These are phyloP conservation scores for Drosophila quadrilineata DNA, from an alignment of 1,140 invertebrate species.

Conservation along the genomic window DNA sequence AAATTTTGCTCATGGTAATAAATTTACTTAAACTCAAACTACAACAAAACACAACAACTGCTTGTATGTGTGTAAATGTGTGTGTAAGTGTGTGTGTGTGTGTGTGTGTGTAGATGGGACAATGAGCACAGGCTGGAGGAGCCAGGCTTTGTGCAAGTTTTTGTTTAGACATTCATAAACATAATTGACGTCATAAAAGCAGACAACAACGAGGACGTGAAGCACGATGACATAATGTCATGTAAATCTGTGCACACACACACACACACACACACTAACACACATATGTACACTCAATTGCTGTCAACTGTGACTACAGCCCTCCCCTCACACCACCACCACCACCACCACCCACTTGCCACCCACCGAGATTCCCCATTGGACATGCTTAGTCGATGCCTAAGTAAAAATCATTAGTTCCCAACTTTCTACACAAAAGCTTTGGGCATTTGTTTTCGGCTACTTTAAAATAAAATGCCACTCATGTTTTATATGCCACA, in stretches of 20 bases:
- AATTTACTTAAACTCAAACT: constrained; percentile 77
- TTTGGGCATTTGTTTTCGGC: constrained; percentile 69
- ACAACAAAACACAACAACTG: constrained; percentile 6
- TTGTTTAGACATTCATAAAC: constrained; percentile 79
- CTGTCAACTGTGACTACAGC: constrained; percentile 4
- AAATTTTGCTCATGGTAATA: constrained; percentile 78
- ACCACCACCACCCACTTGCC: background rate
- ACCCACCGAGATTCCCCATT: background rate
- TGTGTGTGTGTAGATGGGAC: constrained; percentile 25
- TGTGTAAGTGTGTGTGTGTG: background rate
- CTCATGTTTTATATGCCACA: constrained; percentile 64
- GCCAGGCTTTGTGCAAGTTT: constrained; percentile 70
- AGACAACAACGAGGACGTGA: constrained; percentile 51
- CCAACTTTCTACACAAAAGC: constrained; percentile 70
- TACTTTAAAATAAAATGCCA: constrained; percentile 73
- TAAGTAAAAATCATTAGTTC: constrained; percentile 76
- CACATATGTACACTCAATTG: too few relatives aligned
- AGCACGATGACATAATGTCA: constrained; percentile 75
- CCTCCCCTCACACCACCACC: background rate
- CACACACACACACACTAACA: too few relatives aligned
- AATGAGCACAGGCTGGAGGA: constrained; percentile 45
- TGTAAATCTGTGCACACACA: constrained; percentile 78
- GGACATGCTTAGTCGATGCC: constrained; percentile 7
- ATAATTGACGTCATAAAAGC: constrained; percentile 79
- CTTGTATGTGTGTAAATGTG: background rate